phyloP scores from a whole-genome alignment of 1,140 invertebrate species.

The Neodiprion lecontei region DNA sequence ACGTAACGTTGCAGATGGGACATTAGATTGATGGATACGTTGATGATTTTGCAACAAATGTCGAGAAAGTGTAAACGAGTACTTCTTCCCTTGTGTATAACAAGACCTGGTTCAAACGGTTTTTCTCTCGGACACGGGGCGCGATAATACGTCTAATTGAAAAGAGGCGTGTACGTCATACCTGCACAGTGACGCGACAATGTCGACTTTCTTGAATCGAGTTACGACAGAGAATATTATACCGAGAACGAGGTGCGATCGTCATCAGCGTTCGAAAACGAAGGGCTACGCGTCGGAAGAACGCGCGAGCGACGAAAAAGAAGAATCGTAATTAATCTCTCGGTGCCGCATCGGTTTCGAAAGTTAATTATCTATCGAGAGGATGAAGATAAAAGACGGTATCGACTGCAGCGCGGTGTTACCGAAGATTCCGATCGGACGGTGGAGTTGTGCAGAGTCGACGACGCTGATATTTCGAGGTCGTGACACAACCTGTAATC shows the following conservation, averaged over 20 bases:
- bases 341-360: background rate
- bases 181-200: too few relatives aligned
- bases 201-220: too few relatives aligned
- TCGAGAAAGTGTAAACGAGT: background rate
- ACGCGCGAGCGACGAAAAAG: background rate
- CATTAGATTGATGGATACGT: background rate
- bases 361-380: background rate
- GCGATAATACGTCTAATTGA: background rate
- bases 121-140: background rate
- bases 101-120: background rate
- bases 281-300: background rate
- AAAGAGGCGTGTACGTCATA: too few relatives aligned
- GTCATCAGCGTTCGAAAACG: too few relatives aligned
- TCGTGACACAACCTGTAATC: constrained; percentile 2
- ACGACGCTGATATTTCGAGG: background rate
- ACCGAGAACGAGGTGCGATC: too few relatives aligned
- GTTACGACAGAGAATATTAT: too few relatives aligned
- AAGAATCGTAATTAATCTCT: background rate
- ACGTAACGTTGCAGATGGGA: background rate
- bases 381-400: background rate
- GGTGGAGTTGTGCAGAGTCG: too few relatives aligned
- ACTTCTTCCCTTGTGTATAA: background rate
- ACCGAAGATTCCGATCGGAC: too few relatives aligned
- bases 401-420: too few relatives aligned
- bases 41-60: background rate